These are phyloP conservation scores for Myiotriccus ornatus DNA, from an alignment of 2,797 vertebrate genomes.

Conservation along the genomic window DNA sequence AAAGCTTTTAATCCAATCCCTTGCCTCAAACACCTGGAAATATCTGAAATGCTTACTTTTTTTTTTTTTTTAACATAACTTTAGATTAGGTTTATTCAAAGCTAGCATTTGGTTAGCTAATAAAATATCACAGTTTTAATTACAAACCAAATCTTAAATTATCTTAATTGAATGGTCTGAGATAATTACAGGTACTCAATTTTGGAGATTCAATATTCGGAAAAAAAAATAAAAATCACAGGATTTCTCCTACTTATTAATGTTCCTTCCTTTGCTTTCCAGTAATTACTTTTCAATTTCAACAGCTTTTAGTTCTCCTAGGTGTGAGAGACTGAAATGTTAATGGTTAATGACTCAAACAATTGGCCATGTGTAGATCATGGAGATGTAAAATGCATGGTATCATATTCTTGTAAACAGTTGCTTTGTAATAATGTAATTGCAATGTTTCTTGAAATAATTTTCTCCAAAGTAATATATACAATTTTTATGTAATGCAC, in stretches of 20 bases:
- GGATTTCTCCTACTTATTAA: neutral
- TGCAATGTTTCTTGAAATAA: neutral
- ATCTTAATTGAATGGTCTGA: neutral
- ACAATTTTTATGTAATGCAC: neutral
- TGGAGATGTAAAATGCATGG: neutral
- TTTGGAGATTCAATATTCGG: neutral
- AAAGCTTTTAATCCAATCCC: neutral
- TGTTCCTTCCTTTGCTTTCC: neutral
- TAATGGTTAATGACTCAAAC: neutral
- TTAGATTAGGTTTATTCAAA: neutral
- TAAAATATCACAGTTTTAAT: neutral
- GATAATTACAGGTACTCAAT: neutral
- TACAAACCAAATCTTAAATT: neutral
- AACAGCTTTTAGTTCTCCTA: neutral
- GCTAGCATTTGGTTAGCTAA: neutral
- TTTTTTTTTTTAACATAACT: neutral
- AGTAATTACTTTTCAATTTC: neutral
- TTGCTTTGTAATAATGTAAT: neutral
- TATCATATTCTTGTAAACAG: neutral
- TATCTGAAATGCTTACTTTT: neutral
- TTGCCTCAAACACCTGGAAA: neutral
- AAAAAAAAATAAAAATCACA: neutral
- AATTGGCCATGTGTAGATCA: neutral
- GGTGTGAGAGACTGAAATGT: neutral
- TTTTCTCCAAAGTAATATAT: neutral